Evolutionary conservation across 2,888 invertebrate species (phyloP), one percentile per base, ranked within the genome.

Genomic region (Uropetala carovei): DNA sequence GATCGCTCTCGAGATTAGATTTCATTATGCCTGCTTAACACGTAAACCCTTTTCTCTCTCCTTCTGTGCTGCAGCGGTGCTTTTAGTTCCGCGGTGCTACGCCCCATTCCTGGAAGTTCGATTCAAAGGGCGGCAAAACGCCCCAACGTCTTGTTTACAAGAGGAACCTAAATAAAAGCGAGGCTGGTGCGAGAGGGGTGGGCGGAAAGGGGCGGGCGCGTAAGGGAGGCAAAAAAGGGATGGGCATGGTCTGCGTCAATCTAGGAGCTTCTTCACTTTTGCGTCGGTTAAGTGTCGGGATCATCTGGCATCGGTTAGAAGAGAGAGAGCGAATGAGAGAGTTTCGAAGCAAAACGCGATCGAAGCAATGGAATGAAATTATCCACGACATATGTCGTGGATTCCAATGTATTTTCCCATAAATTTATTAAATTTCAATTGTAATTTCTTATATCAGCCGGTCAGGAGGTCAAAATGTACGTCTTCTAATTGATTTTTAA

Each of bases 221-320:
- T 18, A 56, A 18, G 84, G 84, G 83, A 16, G 43, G 14, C 10
- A 27, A 27, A 75, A n/a, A n/a, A 75, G 83, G 84, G 84, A 57
- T 7, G 82, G 4, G 86, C 86, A 86, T 86, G 86, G 86, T 60
- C 27, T 60, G 30, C 86, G 86, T 86, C 86, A 86, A 86, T 60
- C 86, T 60, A 60, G 27, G 59, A 86, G 60, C 60, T 86, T 27
- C 86, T 86, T 86, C 75, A 75, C 75, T 75, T 75, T 43, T 43
- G 43, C 43, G 43, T 43, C 43, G 43, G 43, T 43, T 43, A 43
- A 43, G 43, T 43, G 22, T 27, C 22, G 75, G 27, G 75, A 27
- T 27, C 75, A 75, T 75, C 75, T 75, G 75, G 64, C 64, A 64
- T 64, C 64, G 64, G 75, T 27, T 75, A 27, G 22, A 22, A 27